These are phyloP conservation scores for Xestia ashworthii DNA, from an alignment of 2,888 invertebrate genomes.

Conservation along the genomic window DNA sequence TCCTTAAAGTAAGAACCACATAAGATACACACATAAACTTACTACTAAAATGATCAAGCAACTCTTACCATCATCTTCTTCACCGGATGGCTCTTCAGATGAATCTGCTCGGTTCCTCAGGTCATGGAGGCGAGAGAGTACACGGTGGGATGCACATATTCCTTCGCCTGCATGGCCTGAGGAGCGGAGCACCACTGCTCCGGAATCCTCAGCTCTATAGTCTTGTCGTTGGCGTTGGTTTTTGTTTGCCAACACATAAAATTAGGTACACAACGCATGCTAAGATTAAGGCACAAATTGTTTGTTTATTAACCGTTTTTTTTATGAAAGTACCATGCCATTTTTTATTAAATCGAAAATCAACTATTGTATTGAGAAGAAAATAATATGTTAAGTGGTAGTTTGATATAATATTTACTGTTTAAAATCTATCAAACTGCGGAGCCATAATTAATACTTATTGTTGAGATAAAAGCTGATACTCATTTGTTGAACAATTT, in stretches of 20 bases:
- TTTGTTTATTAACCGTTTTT: background rate
- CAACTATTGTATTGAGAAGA: too few relatives aligned
- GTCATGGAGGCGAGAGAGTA: conserved; percentile 91
- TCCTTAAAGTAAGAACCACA: background rate
- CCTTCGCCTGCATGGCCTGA: conserved; percentile 90
- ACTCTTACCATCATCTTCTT: conserved; percentile 23
- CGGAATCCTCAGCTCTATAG: conserved; percentile 31
- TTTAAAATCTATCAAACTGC: background rate
- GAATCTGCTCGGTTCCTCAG: conserved; percentile 87
- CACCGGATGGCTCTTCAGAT: conserved; percentile 70
- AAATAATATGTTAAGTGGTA: background rate
- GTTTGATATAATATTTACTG: too few relatives aligned
- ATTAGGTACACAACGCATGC: background rate
- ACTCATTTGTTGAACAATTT: background rate
- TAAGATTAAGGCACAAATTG: background rate
- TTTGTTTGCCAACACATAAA: background rate
- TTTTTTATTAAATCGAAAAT: too few relatives aligned
- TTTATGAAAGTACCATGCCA: background rate
- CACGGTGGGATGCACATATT: conserved; percentile 89
- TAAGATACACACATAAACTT: background rate
- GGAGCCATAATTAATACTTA: too few relatives aligned
- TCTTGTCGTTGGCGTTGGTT: background rate
- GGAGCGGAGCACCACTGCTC: conserved; percentile 80
- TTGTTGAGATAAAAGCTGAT: background rate
- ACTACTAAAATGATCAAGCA: background rate